These are phyloP conservation scores for Yponomeuta plumbellus DNA, from an alignment of 2,888 invertebrate species.

Conservation along the genomic window DNA sequence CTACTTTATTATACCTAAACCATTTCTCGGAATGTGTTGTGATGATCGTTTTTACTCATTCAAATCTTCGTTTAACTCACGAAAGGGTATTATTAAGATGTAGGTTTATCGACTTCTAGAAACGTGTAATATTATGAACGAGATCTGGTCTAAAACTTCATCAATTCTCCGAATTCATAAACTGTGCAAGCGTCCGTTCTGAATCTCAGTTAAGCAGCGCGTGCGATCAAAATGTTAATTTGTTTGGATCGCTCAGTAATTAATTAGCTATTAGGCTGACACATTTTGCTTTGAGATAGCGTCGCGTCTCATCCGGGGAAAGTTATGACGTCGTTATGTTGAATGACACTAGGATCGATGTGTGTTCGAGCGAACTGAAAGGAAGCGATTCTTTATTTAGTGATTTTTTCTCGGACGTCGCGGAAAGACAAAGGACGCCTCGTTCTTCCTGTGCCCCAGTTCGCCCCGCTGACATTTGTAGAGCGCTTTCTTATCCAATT, in stretches of 20 bases:
- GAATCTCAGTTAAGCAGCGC: slow-evolving; percentile 20
- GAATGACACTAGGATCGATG: slow-evolving; percentile 12
- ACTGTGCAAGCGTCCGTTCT: slow-evolving; percentile 37
- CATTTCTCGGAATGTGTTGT: not conserved
- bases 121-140: slow-evolving; percentile 32
- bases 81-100: slow-evolving; percentile 27
- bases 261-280: slow-evolving; percentile 26
- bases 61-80: not conserved
- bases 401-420: not conserved
- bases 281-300: slow-evolving; percentile 4
- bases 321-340: slow-evolving; percentile 24
- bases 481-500: slow-evolving; percentile 8
- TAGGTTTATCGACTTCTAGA: slow-evolving; percentile 65
- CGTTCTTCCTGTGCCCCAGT: not conserved
- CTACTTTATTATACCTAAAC: not conserved
- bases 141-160: slow-evolving; percentile 17
- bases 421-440: not conserved
- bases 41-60: not conserved
- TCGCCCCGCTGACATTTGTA: slow-evolving; percentile 21
- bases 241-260: slow-evolving; percentile 29
- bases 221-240: not conserved
- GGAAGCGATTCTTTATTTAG: slow-evolving; percentile 43
- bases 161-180: slow-evolving; percentile 46
- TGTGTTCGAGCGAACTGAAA: slow-evolving; percentile 34
- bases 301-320: slow-evolving; percentile 28